Conservation (phyloP, 1,140 invertebrate genomes). For the Akabosia matsudoensis region DNA sequence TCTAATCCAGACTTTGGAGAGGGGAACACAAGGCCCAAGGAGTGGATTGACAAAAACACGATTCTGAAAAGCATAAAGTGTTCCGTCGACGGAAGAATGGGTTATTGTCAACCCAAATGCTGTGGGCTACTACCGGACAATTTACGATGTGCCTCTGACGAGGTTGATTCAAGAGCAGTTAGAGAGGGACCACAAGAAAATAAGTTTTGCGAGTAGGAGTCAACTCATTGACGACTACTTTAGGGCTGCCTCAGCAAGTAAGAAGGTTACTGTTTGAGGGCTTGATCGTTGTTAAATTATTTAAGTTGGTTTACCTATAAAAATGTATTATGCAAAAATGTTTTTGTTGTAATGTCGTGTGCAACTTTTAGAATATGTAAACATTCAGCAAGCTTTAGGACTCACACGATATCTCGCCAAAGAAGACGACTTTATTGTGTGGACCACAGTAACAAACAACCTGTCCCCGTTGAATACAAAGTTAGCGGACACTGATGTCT, state of each 20-base stretch:
- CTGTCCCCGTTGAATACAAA: neutral
- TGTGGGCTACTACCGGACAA: slow-evolving; percentile 73
- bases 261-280: neutral
- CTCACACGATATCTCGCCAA: slow-evolving; percentile 29
- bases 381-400: slow-evolving; percentile 17
- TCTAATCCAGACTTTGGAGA: slow-evolving; percentile 60
- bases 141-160: slow-evolving; percentile 77
- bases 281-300: too few species aligned
- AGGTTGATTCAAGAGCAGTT: slow-evolving; percentile 65
- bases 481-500: neutral
- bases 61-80: slow-evolving; percentile 48
- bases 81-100: slow-evolving; percentile 60
- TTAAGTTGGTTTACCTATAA: too few species aligned
- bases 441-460: slow-evolving; percentile 17
- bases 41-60: slow-evolving; percentile 55
- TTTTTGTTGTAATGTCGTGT: neutral
- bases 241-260: slow-evolving; percentile 31
- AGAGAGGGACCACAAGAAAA: slow-evolving; percentile 57
- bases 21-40: slow-evolving; percentile 67
- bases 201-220: slow-evolving; percentile 73
- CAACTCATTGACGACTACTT: slow-evolving; percentile 76
- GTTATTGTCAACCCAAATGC: slow-evolving; percentile 73
- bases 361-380: slow-evolving; percentile 22
- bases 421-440: slow-evolving; percentile 21
- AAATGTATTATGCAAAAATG: too few species aligned